Base-by-base conservation (phyloP, 2,113 vertebrate genomes). In the Eidolon helvum region DNA sequence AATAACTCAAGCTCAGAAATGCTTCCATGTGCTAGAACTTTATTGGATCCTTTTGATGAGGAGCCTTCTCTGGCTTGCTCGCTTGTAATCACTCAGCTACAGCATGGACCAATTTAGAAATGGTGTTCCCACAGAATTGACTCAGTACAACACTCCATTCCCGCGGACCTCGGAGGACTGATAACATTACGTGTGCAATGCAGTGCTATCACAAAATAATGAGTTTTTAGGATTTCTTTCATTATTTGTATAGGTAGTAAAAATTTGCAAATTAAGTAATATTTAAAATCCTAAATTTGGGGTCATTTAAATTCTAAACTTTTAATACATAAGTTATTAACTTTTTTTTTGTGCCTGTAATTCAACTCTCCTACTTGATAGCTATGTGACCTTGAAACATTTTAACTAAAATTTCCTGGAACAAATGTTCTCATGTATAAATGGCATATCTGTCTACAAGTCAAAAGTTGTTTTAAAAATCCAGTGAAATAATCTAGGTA, bases 31-130 rank as follows among this genome's bases (percentile, higher is more conserved):
- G 92, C 90, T 66, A 38, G n/a, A 74, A 69, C 50, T 91, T 90
- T 80, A 53, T 45, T n/a, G 28, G 68, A 43, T 63, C 53, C 66
- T 94, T 63, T 43, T 65, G 95, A 89, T 74, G 71, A 96, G 65
- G 19, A 18, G 75, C n/a, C 6, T 78, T 57, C 71, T 40, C 14
- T 14, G 57, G 40, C n/a, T 68, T 68, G 48, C 35, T 80, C 57
- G 35, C 66, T 88, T 88, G 5, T 91, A 63, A 74, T 94, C 95
- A 94, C 66, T 77, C 72, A 86, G 87, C 35, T 50, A n/a, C 66
- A 95, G 91, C 85, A 63, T n/a, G 59, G 66, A 12, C 45, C 74
- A 86, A 78, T 97, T 96, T 94, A 97, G 97, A 96, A 95, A 68
- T 33, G 77, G 93, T 40, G 40, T 87, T 94, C 86, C 95, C 82